Conservation (phyloP, 2,888 invertebrate genomes). For the Thumatha senex region DNA sequence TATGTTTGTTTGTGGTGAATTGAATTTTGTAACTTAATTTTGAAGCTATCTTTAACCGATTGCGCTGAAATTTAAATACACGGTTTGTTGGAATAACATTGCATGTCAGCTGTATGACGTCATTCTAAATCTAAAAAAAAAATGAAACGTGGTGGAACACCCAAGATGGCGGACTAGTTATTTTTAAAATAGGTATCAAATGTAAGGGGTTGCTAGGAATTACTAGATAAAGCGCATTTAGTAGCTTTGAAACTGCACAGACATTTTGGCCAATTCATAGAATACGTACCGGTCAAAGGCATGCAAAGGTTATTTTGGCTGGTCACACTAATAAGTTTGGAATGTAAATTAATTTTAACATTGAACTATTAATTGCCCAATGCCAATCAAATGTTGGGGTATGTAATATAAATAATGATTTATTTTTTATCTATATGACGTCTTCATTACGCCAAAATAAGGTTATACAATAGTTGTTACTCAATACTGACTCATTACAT, state of each 20-base stretch:
- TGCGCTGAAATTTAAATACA: too few species aligned
- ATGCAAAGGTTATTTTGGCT: conserved; percentile 19
- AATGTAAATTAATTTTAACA: conserved; percentile 5
- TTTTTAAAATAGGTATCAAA: too few species aligned
- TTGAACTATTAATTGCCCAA: conserved; percentile 7
- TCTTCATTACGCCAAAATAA: background rate
- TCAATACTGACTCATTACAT: background rate
- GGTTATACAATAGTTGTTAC: background rate
- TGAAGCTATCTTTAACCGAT: too few species aligned
- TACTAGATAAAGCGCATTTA: background rate
- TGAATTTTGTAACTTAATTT: too few species aligned
- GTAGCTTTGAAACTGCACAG: background rate
- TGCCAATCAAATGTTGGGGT: conserved; percentile 1
- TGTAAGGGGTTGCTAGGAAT: too few species aligned
- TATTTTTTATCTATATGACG: background rate
- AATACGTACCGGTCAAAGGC: background rate
- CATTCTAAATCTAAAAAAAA: too few species aligned
- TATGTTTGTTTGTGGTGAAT: too few species aligned
- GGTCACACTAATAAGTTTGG: background rate
- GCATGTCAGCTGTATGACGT: too few species aligned
- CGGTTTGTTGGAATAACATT: too few species aligned
- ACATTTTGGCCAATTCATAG: background rate
- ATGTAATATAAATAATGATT: background rate
- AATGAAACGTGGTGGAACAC: too few species aligned
- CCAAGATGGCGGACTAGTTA: too few species aligned